A percentile compares a stretch with the other conserved stretches of the same genome.
Evolutionary conservation across 2,113 vertebrate genomes (phyloP).

Genomic region (Lamprotornis superbus): DNA sequence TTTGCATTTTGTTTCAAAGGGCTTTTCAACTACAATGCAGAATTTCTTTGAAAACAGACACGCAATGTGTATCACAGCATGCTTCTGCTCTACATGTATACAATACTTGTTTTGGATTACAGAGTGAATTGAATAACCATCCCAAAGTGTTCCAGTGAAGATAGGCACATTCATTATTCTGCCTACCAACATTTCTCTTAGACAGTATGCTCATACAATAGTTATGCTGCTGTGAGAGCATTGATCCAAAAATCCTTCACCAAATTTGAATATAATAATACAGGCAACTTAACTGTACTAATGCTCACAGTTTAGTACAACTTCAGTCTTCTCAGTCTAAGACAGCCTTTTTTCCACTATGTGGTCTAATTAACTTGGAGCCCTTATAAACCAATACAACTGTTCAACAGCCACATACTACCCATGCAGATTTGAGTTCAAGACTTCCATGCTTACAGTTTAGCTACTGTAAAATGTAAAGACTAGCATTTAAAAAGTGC

Average conservation of each 20-base stretch:
- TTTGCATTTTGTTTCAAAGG: not conserved
- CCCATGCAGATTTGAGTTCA: not conserved
- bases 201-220: not conserved
- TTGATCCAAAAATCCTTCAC: not conserved
- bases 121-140: not conserved
- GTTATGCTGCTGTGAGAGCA: not conserved
- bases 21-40: not conserved
- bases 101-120: not conserved
- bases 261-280: not conserved
- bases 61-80: not conserved
- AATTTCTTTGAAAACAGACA: not conserved
- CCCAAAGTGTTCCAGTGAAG: not conserved
- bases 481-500: not conserved
- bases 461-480: not conserved
- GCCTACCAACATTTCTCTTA: not conserved
- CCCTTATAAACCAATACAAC: not conserved
- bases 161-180: not conserved
- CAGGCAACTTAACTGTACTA: not conserved
- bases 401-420: not conserved
- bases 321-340: not conserved
- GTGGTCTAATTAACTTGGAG: not conserved
- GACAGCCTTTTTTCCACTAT: not conserved
- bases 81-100: not conserved
- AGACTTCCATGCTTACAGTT: not conserved
- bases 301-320: not conserved